Evolutionary conservation across 2,797 vertebrate species (phyloP).

Genomic region (Acanthiza pusilla): DNA sequence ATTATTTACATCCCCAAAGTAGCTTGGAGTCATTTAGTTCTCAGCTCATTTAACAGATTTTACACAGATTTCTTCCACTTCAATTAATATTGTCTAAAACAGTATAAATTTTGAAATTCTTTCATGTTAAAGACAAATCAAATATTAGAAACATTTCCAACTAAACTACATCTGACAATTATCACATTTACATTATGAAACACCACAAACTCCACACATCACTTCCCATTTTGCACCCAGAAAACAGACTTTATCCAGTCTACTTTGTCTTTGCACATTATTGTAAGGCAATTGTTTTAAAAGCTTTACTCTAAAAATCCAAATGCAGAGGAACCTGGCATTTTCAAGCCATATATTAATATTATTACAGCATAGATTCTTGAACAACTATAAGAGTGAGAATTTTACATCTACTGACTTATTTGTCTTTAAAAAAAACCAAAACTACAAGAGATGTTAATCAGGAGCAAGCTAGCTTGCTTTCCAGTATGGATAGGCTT

Average conservation of each 20-base stretch:
- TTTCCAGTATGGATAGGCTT: background rate
- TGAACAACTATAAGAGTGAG: background rate
- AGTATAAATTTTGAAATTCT: constrained; percentile 3
- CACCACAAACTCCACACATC: background rate
- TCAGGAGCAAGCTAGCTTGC: background rate
- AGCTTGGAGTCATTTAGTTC: background rate
- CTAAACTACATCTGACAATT: background rate
- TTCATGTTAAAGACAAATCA: background rate
- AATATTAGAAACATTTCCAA: background rate
- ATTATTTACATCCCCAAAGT: background rate
- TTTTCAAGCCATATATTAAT: background rate
- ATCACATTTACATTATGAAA: background rate
- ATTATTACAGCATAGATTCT: background rate
- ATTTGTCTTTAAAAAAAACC: background rate
- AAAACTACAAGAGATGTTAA: background rate
- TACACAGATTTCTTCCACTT: background rate
- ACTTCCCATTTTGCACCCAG: background rate
- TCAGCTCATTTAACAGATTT: constrained; percentile 32
- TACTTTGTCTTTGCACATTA: background rate
- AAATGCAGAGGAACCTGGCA: background rate
- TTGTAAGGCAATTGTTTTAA: background rate
- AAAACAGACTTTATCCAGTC: background rate
- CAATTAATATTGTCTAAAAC: constrained; percentile 13
- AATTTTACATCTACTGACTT: background rate
- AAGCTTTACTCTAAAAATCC: background rate